Evolutionary conservation across 2,888 invertebrate genomes (phyloP), one percentile per base, ranked within the genome.

Genomic region (Ophion obscuratus): DNA sequence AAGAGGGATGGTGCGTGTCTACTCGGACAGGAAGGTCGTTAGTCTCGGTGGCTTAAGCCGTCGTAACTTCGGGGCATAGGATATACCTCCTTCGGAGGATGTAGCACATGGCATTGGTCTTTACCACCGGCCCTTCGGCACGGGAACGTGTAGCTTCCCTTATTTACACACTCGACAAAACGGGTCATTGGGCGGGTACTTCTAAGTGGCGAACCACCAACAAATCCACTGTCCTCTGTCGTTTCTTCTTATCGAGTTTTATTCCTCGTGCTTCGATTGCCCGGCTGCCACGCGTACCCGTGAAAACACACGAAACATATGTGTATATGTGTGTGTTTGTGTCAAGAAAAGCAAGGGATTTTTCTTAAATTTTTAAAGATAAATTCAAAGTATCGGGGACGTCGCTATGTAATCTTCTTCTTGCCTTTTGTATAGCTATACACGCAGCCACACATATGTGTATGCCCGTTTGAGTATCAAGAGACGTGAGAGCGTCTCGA

Each of bases 161-260:
- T 86, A 87, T 88, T 88, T 86, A 86, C 86, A 85, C 84, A 87
- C 83, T 84, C 85, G 85, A 89, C 87, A 84, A 88, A 88, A 79
- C 88, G 82, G 87, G 85, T 88, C 89, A 87, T 87, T 68, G 86
- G 68, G 14, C 17, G 62, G 68, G 83, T 75, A 61, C 44, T 40
- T 71, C 76, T 9, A 3, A 80, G 47, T n/a, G 66, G 64, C 40
- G 20, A 73, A 61, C 53, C 71, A 47, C 44, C 59, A 47, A 75
- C 84, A 76, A 77, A 83, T 78, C 76, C 83, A 83, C 64, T 80
- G 71, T 86, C 86, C 78, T 77, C 85, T 81, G 66, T 44, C 47
- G 68, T 83, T 78, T 83, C 82, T 81, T 73, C 44, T 47, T 67
- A 59, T 66, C 71, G 20, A 11, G 47, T 57, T 59, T 40, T 59